Conservation (phyloP, 2,797 vertebrate genomes). For the Leptoclinus maculatus region DNA sequence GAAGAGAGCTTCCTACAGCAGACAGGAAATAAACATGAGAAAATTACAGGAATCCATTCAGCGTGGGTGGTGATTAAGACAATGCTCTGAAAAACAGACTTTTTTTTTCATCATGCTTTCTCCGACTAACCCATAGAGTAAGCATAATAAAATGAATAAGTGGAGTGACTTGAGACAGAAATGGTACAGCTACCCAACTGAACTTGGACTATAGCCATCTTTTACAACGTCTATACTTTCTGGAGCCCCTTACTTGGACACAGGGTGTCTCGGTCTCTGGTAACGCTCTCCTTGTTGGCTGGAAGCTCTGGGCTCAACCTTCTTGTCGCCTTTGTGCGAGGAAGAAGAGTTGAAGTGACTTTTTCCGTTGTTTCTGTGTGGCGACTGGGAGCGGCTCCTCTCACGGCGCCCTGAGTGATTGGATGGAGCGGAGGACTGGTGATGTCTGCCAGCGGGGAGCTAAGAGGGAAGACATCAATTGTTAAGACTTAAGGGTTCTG, state of each 20-base stretch:
- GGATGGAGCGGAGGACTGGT: constrained; percentile 57
- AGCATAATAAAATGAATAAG: background rate
- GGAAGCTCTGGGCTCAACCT: constrained; percentile 68
- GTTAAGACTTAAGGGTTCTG: background rate
- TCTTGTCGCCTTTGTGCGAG: constrained; percentile 64
- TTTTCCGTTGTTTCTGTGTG: constrained; percentile 70
- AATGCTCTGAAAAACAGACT: background rate
- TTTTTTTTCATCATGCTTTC: background rate
- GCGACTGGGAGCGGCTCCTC: constrained; percentile 83
- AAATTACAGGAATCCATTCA: background rate
- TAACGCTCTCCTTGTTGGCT: constrained; percentile 79
- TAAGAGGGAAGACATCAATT: constrained; percentile 50
- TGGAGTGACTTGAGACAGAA: background rate
- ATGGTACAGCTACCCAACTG: background rate
- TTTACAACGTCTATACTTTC: no score
- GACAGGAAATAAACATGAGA: background rate
- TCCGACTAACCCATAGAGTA: background rate
- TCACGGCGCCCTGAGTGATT: constrained; percentile 61
- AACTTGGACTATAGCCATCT: no score
- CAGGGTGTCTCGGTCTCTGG: constrained; percentile 75
- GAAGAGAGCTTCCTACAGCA: constrained; percentile 86
- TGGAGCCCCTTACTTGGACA: constrained; percentile 83
- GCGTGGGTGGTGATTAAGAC: constrained; percentile 5
- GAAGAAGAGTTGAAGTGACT: constrained; percentile 47
- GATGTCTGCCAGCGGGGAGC: constrained; percentile 77